phyloP scores from a whole-genome alignment of 2,797 vertebrate species.

The Choloepus didactylus region DNA sequence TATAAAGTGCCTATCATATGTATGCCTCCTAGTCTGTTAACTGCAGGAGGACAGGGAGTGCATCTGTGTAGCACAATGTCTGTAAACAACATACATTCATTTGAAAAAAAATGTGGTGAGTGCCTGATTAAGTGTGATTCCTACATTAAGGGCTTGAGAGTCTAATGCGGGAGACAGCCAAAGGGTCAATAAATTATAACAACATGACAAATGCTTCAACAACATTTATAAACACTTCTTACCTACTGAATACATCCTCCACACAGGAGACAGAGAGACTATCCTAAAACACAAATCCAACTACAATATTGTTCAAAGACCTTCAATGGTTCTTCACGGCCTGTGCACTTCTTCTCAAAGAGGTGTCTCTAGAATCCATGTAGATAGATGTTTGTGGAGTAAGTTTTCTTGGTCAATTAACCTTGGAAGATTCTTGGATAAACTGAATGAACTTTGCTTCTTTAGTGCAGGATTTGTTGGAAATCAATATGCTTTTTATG shows the following conservation, averaged over 20 bases:
- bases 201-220: neutral
- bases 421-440: constrained; percentile 18
- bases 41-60: neutral
- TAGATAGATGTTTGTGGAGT: neutral
- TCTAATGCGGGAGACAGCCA: neutral
- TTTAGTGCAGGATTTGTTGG: neutral
- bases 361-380: neutral
- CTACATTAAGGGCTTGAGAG: neutral
- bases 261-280: neutral
- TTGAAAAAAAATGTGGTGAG: neutral
- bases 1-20: neutral
- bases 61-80: neutral
- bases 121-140: neutral
- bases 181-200: neutral
- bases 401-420: neutral
- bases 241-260: neutral
- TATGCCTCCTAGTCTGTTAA: neutral
- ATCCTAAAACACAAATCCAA: neutral
- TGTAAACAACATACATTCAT: neutral
- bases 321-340: neutral
- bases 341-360: neutral
- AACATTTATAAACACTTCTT: neutral
- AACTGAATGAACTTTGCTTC: neutral
- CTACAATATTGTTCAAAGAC: neutral
- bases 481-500: neutral